Base-by-base conservation (phyloP, 1,140 invertebrate genomes). In the Drosophila tropicalis region DNA sequence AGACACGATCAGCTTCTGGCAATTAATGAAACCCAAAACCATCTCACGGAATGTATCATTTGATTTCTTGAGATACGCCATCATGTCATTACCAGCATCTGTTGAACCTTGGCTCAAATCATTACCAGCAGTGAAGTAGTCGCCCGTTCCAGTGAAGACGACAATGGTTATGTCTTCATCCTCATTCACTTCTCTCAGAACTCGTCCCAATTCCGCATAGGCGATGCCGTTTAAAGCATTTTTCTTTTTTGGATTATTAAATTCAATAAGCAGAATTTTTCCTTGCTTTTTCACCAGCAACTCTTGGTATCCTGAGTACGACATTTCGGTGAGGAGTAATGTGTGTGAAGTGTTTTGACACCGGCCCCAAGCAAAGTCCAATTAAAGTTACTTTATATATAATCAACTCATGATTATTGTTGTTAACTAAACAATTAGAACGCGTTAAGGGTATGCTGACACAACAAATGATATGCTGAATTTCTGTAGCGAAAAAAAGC, bases 1-100 rank as follows among this genome's bases (percentile, higher is more conserved):
- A 32, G 95, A 96, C 69, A 99, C 94, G 29, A 99, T 92, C 34
- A 98, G 93, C 92, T 99, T 99, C 0, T 97, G 96, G 92, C 97
- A 98, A 74, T 96, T 94, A 67, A 99, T 98, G 68, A 98, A 96
- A 1, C 96, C 93, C 15, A 98, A 93, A 90, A 97, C 97, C 62
- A 95, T 92, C 62, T 94, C 95, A 62, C 93, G 85, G 61, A 92
- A 89, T 10, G 58, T 65, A 6, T 36, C 63, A 29, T 81, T 87
- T 4, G 51, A 10, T 3, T 76, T 25, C 9, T 71, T 71, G 1
- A 90, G 7, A 19, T 54, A 65, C 0, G 39, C 51, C 5, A 75
- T 63, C 2, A 91, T 15, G 15, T 90, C 76, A 6, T 44, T 13
- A 4, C 10, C 60, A 15, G 40, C n/a, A 13, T 70, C 9, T 0